phyloP scores from a whole-genome alignment of 2,113 vertebrate species.

The Sinocyclocheilus anophthalmus region DNA sequence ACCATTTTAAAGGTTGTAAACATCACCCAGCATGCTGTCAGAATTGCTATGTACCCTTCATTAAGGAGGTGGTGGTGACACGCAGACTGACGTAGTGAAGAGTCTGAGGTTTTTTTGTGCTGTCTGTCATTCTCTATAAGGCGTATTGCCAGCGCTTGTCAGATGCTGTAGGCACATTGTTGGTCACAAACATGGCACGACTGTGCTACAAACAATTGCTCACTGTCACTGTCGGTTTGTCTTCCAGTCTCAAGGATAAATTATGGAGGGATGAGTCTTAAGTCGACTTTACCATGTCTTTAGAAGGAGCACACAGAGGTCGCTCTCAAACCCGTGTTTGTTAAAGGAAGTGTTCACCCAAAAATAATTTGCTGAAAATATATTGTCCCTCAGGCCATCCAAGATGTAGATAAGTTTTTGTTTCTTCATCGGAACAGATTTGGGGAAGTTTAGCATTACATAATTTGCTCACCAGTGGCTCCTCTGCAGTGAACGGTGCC shows the following conservation, averaged over 20 bases:
- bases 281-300: neutral
- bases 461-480: neutral
- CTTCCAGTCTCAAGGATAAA: constrained; percentile 22
- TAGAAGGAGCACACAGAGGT: neutral
- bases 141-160: constrained; percentile 37
- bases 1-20: constrained; percentile 40
- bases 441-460: neutral
- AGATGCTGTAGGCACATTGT: constrained; percentile 44
- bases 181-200: constrained; percentile 44
- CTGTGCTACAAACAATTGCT: constrained; percentile 44
- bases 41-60: constrained; percentile 31
- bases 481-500: neutral
- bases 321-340: neutral
- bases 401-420: neutral
- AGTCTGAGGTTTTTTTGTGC: constrained; percentile 37
- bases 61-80: constrained; percentile 40
- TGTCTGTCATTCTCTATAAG: constrained; percentile 50
- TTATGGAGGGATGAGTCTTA: constrained; percentile 23
- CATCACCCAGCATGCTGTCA: constrained; percentile 20
- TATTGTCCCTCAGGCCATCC: neutral
- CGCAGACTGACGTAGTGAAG: constrained; percentile 24
- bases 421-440: neutral
- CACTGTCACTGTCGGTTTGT: constrained; percentile 33
- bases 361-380: neutral
- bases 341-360: neutral